These are phyloP conservation scores for Atta colombica DNA, from an alignment of 1,140 invertebrate species.

Conservation along the genomic window DNA sequence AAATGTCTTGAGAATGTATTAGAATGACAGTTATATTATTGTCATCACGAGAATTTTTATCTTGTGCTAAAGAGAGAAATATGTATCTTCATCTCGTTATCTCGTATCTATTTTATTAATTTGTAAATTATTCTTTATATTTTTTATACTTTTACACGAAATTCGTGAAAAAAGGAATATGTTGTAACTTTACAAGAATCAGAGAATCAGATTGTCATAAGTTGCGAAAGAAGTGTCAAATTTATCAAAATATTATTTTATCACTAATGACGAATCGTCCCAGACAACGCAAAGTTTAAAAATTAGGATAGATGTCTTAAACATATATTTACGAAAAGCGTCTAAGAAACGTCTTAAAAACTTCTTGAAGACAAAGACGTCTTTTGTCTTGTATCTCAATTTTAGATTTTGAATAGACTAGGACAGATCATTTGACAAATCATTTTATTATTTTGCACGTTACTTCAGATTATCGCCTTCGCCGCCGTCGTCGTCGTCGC, in stretches of 20 bases:
- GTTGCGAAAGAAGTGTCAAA: neutral
- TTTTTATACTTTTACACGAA: neutral
- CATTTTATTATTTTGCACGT: neutral
- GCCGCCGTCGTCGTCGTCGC: slow-evolving; percentile 79
- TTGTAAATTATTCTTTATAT: neutral
- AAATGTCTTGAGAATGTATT: neutral
- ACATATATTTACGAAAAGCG: too few species aligned
- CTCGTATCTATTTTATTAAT: neutral
- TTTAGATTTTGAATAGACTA: too few species aligned
- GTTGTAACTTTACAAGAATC: neutral
- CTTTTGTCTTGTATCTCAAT: too few species aligned
- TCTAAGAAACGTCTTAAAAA: too few species aligned
- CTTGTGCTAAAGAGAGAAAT: neutral
- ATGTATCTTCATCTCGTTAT: neutral
- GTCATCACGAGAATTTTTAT: neutral
- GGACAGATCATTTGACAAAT: neutral
- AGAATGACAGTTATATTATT: neutral
- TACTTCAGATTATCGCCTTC: slow-evolving; percentile 79
- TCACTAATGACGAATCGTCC: neutral
- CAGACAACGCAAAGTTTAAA: too few species aligned
- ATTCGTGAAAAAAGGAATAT: neutral
- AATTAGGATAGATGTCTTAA: too few species aligned
- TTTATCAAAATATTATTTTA: neutral
- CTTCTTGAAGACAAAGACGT: too few species aligned
- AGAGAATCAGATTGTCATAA: neutral